Percentiles rank a stretch among this genome's conserved stretches.
phyloP scores from a whole-genome alignment of 2,888 invertebrate genomes.

The Heliconius ismenius region DNA sequence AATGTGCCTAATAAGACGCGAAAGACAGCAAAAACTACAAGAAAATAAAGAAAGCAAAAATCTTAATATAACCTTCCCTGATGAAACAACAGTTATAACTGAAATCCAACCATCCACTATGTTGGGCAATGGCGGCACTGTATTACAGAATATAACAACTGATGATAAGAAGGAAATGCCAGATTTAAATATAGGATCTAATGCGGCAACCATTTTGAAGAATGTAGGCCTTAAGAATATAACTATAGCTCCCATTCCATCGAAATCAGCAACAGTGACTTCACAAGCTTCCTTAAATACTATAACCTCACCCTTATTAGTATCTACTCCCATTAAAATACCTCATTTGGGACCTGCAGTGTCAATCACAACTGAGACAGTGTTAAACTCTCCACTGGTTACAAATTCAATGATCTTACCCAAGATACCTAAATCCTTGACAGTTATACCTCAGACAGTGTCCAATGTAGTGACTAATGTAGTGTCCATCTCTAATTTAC shows the following conservation, averaged over 20 bases:
- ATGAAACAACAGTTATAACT: slow-evolving; percentile 61
- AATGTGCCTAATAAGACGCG: slow-evolving; percentile 87
- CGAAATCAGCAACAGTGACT: slow-evolving; percentile 70
- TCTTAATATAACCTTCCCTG: slow-evolving; percentile 45
- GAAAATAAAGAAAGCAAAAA: slow-evolving; percentile 55
- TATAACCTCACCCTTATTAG: slow-evolving; percentile 59
- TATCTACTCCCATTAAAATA: slow-evolving; percentile 63
- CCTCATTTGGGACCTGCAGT: slow-evolving; percentile 65
- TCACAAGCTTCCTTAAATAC: slow-evolving; percentile 58
- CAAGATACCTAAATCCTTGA: slow-evolving; percentile 90
- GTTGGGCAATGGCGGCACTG: slow-evolving; percentile 71
- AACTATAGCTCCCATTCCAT: slow-evolving; percentile 74
- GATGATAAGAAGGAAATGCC: slow-evolving; percentile 57
- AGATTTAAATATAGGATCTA: slow-evolving; percentile 61
- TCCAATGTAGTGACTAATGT: slow-evolving; percentile 48
- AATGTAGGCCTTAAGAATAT: slow-evolving; percentile 78
- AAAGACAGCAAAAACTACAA: slow-evolving; percentile 84
- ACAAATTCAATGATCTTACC: slow-evolving; percentile 81
- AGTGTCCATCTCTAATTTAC: slow-evolving; percentile 28
- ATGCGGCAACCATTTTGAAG: slow-evolving; percentile 73
- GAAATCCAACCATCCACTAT: slow-evolving; percentile 69
- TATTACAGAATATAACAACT: slow-evolving; percentile 57
- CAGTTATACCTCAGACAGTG: slow-evolving; percentile 87
- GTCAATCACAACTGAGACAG: slow-evolving; percentile 64
- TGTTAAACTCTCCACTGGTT: slow-evolving; percentile 55